These are phyloP conservation scores for Platanista minor DNA, from an alignment of 2,113 vertebrate species.

Conservation along the genomic window DNA sequence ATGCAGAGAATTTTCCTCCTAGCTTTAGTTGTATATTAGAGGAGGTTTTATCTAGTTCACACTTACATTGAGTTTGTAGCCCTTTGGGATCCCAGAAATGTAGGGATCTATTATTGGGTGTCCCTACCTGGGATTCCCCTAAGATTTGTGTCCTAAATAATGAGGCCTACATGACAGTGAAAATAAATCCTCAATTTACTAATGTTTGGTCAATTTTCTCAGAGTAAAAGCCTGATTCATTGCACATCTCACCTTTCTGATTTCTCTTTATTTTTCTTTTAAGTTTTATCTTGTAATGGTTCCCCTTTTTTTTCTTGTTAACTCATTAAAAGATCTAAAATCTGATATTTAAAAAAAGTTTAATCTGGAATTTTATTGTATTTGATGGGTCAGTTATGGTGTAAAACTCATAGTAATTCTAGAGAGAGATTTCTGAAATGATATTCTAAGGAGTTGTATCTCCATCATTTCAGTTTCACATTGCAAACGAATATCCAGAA, in stretches of 20 bases:
- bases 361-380: background rate
- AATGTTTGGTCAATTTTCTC: background rate
- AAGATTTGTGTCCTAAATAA: background rate
- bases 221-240: background rate
- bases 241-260: background rate
- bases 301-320: background rate
- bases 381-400: background rate
- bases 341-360: background rate
- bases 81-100: background rate
- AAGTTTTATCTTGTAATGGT: background rate
- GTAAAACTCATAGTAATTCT: background rate
- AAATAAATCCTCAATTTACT: background rate
- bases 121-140: background rate
- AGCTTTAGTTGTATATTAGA: background rate
- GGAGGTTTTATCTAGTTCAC: background rate
- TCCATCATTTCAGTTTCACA: background rate
- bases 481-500: background rate
- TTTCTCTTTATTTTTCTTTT: background rate
- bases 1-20: background rate
- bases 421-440: background rate
- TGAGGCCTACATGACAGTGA: background rate
- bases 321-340: background rate
- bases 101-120: background rate
- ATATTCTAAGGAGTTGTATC: background rate
- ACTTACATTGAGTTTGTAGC: background rate